Evolutionary conservation across 2,797 vertebrate genomes (phyloP), one percentile per base, ranked within the genome.

Genomic region (Tragelaphus eurycerus): DNA sequence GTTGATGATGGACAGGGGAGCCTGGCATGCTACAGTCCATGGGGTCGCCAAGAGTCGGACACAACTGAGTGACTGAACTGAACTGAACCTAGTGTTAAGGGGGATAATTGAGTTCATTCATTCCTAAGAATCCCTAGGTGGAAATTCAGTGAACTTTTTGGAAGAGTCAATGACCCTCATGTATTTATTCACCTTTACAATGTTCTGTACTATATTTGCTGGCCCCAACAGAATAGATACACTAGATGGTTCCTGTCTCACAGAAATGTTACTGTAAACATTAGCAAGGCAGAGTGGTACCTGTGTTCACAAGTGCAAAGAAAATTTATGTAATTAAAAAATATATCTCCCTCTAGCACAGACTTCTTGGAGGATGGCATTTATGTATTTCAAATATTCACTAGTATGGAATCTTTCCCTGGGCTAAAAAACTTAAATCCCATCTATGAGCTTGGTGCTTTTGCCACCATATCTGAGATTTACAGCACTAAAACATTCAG

Each of bases 331-430:
- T 67, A 79, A 95, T 95, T 92, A 87, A 86, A 81, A 90, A 67
- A 17, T 43, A 16, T 54, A 27, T 1, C 1, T 9, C 4, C 17
- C 27, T 78, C 16, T 38, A 25, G 86, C 10, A 86, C 11, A 86
- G 87, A 79, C 2, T 91, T 96, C 54, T 82, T 62, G 10, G 15
- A 96, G 23, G 6, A 71, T 64, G 16, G 7, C 12, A 91, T 97
- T 97, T 85, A 64, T 52, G 21, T 83, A n/a, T 94, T 92, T 15
- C 27, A 96, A 85, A 87, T 89, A 95, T 90, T 57, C 79, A 29
- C 46, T 13, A 93, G 15, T 93, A 2, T 83, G 15, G 50, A 89
- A 86, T 78, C 27, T 90, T 95, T 91, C 6, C 19, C 62, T 94
- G 17, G 7, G 25, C 23, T 93, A 29, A 83, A 89, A 38, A 93